These are phyloP conservation scores for Clarias laeviceps DNA, from an alignment of 2,797 vertebrate genomes.

Conservation along the genomic window DNA sequence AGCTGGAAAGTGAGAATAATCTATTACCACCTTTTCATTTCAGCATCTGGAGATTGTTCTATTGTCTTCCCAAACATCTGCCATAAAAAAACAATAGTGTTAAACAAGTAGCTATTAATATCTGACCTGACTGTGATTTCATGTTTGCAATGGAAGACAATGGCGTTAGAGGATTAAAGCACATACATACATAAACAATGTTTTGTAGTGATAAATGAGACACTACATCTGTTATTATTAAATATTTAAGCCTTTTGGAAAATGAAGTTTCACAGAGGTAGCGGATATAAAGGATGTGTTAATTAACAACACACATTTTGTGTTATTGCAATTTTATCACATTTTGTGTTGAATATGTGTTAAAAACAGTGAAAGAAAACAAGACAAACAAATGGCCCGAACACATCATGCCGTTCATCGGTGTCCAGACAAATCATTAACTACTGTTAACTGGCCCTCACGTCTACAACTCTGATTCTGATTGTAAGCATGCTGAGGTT, in stretches of 20 bases:
- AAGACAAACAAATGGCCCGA: neutral
- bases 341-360: conserved; percentile 41
- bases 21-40: conserved; percentile 39
- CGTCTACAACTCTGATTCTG: neutral
- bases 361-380: conserved; percentile 10
- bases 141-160: neutral
- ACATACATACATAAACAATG: neutral
- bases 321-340: conserved; percentile 52
- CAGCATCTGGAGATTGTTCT: conserved; percentile 26
- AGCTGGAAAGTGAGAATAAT: conserved; percentile 25
- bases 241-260: conserved; percentile 34
- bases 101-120: conserved; percentile 31
- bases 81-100: neutral
- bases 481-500: neutral
- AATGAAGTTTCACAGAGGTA: conserved; percentile 28
- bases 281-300: conserved; percentile 24
- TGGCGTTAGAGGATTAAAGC: neutral
- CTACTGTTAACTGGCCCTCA: neutral
- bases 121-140: conserved; percentile 8
- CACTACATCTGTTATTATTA: conserved; percentile 33
- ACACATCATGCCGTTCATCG: neutral
- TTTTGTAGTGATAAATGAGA: conserved; percentile 14
- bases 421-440: neutral
- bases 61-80: conserved; percentile 38
- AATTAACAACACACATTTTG: conserved; percentile 28